Percentiles rank a stretch among this genome's conserved stretches.
Conservation (phyloP, 1,140 invertebrate species). For the Asbolus verrucosus region DNA sequence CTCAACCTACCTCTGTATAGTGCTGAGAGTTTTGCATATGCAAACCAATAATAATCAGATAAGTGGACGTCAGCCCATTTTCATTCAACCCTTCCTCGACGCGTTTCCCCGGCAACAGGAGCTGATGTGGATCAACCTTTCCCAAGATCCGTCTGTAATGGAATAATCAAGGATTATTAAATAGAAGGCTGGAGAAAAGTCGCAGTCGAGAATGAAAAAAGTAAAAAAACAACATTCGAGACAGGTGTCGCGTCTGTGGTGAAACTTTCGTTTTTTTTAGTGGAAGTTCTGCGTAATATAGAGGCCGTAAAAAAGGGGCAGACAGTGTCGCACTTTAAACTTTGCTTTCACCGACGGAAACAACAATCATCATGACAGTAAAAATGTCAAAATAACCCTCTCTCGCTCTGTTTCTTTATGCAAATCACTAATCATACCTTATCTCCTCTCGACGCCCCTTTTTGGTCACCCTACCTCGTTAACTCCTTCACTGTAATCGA, state of each 20-base stretch:
- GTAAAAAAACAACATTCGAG: conserved; percentile 25
- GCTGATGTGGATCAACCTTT: conserved; percentile 21
- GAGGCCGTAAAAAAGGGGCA: too few species aligned
- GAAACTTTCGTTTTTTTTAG: neutral
- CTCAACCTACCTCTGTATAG: neutral
- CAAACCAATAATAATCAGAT: too few species aligned
- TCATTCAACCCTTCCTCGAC: conserved; percentile 45
- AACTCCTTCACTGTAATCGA: too few species aligned
- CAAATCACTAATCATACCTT: too few species aligned
- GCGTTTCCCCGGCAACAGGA: conserved; percentile 47
- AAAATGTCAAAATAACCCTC: too few species aligned
- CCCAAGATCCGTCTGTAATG: conserved; percentile 24
- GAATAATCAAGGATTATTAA: conserved; percentile 39
- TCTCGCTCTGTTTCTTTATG: too few species aligned
- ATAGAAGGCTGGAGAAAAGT: conserved; percentile 19
- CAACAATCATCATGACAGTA: too few species aligned
- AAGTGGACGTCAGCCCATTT: conserved; percentile 49
- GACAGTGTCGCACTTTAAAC: too few species aligned
- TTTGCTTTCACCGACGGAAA: too few species aligned
- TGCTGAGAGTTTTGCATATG: conserved; percentile 35
- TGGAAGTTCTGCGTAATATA: neutral
- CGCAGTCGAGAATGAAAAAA: neutral
- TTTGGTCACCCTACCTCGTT: too few species aligned
- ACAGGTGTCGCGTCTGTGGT: conserved; percentile 1
- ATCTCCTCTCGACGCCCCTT: too few species aligned